Evolutionary conservation across 1,140 invertebrate species (phyloP).

Genomic region (Cecropterus lyciades): DNA sequence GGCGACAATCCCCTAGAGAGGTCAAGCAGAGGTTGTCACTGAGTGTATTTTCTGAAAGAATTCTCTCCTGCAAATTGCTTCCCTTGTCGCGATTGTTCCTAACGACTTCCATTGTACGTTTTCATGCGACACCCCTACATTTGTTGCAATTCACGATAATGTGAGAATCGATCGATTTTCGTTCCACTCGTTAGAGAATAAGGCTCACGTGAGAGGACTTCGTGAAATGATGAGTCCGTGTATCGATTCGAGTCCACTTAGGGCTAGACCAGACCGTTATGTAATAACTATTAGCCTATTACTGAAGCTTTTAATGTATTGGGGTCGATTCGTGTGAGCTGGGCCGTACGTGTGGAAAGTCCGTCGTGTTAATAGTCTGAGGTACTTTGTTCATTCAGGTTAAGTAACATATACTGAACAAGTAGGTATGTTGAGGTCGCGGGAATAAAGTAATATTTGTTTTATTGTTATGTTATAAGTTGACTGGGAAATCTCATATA

Average conservation of each 20-base stretch:
- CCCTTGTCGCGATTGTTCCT: slow-evolving; percentile 47
- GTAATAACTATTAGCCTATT: slow-evolving; percentile 27
- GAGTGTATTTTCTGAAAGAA: slow-evolving; percentile 49
- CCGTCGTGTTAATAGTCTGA: background rate
- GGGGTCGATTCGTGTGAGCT: slow-evolving; percentile 6
- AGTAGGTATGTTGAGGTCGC: too few relatives aligned
- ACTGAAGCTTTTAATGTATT: slow-evolving; percentile 12
- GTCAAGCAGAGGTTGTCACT: slow-evolving; percentile 27
- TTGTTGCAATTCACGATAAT: slow-evolving; percentile 29
- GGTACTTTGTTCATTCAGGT: background rate
- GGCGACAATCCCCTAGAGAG: slow-evolving; percentile 21
- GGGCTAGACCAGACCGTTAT: slow-evolving; percentile 19
- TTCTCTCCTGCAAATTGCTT: slow-evolving; percentile 57
- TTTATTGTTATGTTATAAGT: too few relatives aligned
- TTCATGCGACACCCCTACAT: slow-evolving; percentile 41
- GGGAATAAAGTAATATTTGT: background rate
- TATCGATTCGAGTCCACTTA: slow-evolving; percentile 16
- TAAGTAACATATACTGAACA: background rate
- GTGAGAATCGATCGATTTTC: slow-evolving; percentile 14
- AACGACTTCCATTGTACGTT: slow-evolving; percentile 57
- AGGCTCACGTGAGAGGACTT: background rate
- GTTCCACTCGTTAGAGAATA: slow-evolving; percentile 11
- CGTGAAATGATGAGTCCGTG: slow-evolving; percentile 2
- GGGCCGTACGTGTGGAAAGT: background rate
- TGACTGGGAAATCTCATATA: too few relatives aligned